A percentile compares a stretch with the other conserved stretches of the same genome.
These are phyloP conservation scores for Rhombomys opimus DNA, from an alignment of 2,113 vertebrate species.

Conservation along the genomic window DNA sequence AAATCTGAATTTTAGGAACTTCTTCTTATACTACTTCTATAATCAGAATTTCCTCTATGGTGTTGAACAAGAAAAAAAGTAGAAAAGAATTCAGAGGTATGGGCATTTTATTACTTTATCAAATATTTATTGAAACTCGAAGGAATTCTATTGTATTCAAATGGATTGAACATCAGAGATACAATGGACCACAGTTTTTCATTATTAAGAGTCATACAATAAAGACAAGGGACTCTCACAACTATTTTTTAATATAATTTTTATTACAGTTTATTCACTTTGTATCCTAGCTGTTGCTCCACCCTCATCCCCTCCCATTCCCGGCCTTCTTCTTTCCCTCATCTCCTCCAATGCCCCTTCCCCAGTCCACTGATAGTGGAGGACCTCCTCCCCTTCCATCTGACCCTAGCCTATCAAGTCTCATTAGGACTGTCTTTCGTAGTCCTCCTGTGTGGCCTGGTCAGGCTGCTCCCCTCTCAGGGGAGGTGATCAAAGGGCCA, in stretches of 20 bases:
- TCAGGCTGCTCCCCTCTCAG: no score
- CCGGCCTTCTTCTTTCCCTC: no score
- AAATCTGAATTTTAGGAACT: slow-evolving; percentile 52
- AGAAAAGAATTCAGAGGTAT: slow-evolving; percentile 42
- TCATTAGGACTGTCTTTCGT: no score
- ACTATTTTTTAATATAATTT: not conserved
- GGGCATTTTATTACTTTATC: slow-evolving; percentile 52
- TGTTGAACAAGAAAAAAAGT: slow-evolving; percentile 1
- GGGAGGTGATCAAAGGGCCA: no score
- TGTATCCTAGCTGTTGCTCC: no score
- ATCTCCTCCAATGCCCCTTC: no score
- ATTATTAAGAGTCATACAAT: slow-evolving; percentile 47
- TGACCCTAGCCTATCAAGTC: no score
- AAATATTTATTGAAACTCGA: slow-evolving; percentile 55
- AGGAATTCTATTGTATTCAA: slow-evolving; percentile 51
- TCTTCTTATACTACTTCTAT: slow-evolving; percentile 44
- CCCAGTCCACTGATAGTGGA: no score
- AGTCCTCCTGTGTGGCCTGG: no score
- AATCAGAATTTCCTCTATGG: slow-evolving; percentile 55
- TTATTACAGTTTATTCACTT: no score
- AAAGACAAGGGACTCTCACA: not conserved
- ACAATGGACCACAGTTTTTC: slow-evolving; percentile 49
- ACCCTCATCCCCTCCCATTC: no score
- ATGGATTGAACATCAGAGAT: slow-evolving; percentile 38
- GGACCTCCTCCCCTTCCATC: no score